These are phyloP conservation scores for Pterocles orientalis DNA, from an alignment of 2,113 vertebrate genomes.

Conservation along the genomic window DNA sequence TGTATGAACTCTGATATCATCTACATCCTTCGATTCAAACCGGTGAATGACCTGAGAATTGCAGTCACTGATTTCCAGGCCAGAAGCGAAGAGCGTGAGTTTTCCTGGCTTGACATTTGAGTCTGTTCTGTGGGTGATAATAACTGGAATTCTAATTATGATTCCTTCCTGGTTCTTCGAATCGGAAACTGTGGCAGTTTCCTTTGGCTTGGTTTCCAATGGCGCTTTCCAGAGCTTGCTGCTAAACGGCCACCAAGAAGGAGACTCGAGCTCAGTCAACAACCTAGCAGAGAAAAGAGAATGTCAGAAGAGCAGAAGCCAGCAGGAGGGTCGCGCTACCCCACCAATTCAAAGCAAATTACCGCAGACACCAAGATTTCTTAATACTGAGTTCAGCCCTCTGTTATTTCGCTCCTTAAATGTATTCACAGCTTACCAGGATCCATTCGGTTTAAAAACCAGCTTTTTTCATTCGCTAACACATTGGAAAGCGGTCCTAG, in stretches of 20 bases:
- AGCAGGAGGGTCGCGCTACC: fast-evolving
- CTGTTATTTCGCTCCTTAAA: not conserved
- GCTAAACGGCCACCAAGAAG: constrained; percentile 94
- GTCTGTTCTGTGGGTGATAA: constrained; percentile 79
- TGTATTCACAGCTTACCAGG: not conserved
- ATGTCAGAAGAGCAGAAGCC: not conserved
- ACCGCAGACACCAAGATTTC: not conserved
- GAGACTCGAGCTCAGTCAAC: constrained; percentile 88
- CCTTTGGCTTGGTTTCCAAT: constrained; percentile 70
- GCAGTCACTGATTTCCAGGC: constrained; percentile 84
- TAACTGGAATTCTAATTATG: constrained; percentile 81
- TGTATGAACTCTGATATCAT: constrained; percentile 84
- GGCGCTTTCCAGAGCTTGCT: constrained; percentile 82
- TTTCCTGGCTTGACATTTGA: constrained; percentile 81
- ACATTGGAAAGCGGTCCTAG: fast-evolving
- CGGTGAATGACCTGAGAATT: constrained; percentile 79
- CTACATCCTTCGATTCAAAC: constrained; percentile 85
- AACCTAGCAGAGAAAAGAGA: constrained; percentile 70
- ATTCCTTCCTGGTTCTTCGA: constrained; percentile 69
- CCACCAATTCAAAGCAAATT: not conserved
- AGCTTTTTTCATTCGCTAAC: not conserved
- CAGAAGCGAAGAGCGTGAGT: constrained; percentile 79
- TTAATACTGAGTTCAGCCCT: not conserved
- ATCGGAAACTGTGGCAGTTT: not conserved
- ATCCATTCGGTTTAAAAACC: fast-evolving